Evolutionary conservation across 2,797 vertebrate genomes (phyloP), one percentile per base, ranked within the genome.

Genomic region (Leuciscus waleckii): DNA sequence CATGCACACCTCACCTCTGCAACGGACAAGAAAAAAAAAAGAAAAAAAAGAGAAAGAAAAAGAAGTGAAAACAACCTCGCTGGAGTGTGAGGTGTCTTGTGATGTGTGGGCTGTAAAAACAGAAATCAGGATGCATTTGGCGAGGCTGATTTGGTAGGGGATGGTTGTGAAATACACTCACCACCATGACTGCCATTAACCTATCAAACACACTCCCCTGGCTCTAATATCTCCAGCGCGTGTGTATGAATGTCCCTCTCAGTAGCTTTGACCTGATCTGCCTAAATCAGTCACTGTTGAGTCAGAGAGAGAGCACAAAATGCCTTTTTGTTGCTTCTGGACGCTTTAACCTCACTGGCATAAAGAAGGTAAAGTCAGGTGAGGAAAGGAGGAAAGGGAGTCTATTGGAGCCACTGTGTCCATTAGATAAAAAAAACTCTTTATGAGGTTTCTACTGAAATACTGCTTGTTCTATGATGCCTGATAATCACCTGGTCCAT

Each of bases 241-340:
- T 65, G 58, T 79, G 58, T 14, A 65, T 79, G 77, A 79, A 79
- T 63, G 58, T 46, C 35, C 23, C 58, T 79, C 46, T 58, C n/a
- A 67, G 85, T 75, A 80, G 29, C 41, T 13, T 70, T 91, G 84
- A 90, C 90, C 88, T 13, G 69, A 76, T 87, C 51, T 29, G 37
- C 67, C 43, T 58, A 46, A 63, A 65, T 65, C 39, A 65, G 17
- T 79, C 39, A 46, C 21, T 82, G 61, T 69, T 82, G 23, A 54
- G 80, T 71, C 67, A 39, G 46, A 81, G 65, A 79, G 37, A 79
- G 37, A 63, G 76, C 58, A 65, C 58, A 2, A 65, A 79, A 79
- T 65, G 58, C 17, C 58, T 79, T 46, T 65, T 32, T 79, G n/a
- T 79, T 79, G 9, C 77, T 46, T 65, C 39, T 65, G 63, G 77